phyloP scores from a whole-genome alignment of 2,113 vertebrate genomes.

The Oreochromis aureus region DNA sequence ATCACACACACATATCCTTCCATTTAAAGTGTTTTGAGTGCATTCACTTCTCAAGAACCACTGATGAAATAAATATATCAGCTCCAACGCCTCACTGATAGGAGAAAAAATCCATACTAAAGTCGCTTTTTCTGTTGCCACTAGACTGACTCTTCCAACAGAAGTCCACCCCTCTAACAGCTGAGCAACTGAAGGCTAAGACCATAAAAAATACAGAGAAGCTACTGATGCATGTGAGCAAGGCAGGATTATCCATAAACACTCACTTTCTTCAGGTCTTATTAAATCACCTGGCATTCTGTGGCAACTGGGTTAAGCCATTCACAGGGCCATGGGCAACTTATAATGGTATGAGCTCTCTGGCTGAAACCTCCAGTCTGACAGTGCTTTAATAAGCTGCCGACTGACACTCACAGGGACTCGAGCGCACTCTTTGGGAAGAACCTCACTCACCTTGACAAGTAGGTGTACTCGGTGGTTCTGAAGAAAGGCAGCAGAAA shows the following conservation, averaged over 20 bases:
- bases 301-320: slow-evolving; percentile 19
- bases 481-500: slow-evolving; percentile 11
- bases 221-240: background rate
- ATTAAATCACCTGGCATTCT: slow-evolving; percentile 60
- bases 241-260: slow-evolving; percentile 42
- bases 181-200: background rate
- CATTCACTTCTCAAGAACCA: background rate
- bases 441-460: slow-evolving; percentile 6
- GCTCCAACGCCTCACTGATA: background rate
- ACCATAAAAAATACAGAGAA: slow-evolving; percentile 10
- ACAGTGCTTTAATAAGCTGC: slow-evolving; percentile 52
- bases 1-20: background rate
- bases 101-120: background rate
- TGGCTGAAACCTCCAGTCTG: slow-evolving; percentile 27
- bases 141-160: background rate
- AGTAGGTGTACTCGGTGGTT: background rate
- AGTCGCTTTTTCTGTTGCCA: background rate
- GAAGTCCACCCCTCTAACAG: background rate
- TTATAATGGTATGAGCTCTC: slow-evolving; percentile 33
- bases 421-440: background rate
- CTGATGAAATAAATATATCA: background rate
- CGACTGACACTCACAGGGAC: slow-evolving; percentile 45
- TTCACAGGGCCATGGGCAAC: slow-evolving; percentile 33
- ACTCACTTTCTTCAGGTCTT: slow-evolving; percentile 22
- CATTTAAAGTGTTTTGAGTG: background rate